Percentiles rank a stretch among this genome's conserved stretches.
These are phyloP conservation scores for Cheilosia vulpina DNA, from an alignment of 2,888 invertebrate genomes.

Conservation along the genomic window DNA sequence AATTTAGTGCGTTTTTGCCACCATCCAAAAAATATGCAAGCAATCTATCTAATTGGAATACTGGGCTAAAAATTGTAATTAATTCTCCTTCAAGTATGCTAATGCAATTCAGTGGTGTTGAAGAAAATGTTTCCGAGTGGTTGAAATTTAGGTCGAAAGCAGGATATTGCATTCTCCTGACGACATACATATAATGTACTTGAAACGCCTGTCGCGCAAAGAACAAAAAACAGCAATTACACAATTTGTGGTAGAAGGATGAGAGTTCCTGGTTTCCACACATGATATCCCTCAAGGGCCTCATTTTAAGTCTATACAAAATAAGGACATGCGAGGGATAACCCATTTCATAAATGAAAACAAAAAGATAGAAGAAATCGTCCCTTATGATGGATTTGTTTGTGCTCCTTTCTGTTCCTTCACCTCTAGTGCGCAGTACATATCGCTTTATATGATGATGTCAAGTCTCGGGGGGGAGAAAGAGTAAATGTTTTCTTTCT, in stretches of 20 bases:
- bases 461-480: constrained; percentile 4
- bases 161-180: constrained; percentile 58
- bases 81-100: constrained; percentile 46
- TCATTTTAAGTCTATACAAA: constrained; percentile 46
- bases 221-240: constrained; percentile 22
- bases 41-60: not conserved
- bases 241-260: constrained; percentile 20
- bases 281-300: constrained; percentile 52
- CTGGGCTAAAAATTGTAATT: constrained; percentile 5
- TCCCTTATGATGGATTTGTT: constrained; percentile 29
- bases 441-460: constrained; percentile 4
- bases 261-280: constrained; percentile 19
- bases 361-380: constrained; percentile 40
- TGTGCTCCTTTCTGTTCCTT: not conserved
- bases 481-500: constrained; percentile 60
- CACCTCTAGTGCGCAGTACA: constrained; percentile 53
- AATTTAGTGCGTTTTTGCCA: constrained; percentile 1
- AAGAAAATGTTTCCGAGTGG: constrained; percentile 13
- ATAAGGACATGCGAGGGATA: constrained; percentile 50
- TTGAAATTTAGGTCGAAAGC: constrained; percentile 63
- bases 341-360: constrained; percentile 45
- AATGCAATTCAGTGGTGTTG: constrained; percentile 2
- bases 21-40: constrained; percentile 49
- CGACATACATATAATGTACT: constrained; percentile 6
- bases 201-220: not conserved